phyloP scores from a whole-genome alignment of 2,797 vertebrate genomes.

The Xiphophorus birchmanni region DNA sequence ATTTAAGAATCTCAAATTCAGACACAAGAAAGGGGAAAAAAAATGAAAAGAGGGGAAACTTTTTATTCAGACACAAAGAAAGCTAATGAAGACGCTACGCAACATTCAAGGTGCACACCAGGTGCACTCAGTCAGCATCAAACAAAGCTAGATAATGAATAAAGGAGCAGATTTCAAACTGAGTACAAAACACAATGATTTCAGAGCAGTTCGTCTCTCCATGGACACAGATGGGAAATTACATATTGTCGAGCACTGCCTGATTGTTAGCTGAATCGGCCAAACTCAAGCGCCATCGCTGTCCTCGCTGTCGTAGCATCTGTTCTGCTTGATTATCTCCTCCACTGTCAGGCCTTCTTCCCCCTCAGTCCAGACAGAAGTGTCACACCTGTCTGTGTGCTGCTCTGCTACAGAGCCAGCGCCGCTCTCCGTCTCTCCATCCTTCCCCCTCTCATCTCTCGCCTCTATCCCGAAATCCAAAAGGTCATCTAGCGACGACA shows the following conservation, averaged over 20 bases:
- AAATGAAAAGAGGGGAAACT: slow-evolving; percentile 26
- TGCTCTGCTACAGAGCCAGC: slow-evolving; percentile 47
- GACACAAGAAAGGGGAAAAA: slow-evolving; percentile 51
- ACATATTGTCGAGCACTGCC: slow-evolving; percentile 27
- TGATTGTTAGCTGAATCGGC: slow-evolving; percentile 33
- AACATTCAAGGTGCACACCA: slow-evolving; percentile 76
- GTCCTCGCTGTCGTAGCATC: slow-evolving; percentile 81
- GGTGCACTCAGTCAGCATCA: slow-evolving; percentile 81
- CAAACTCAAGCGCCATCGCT: slow-evolving; percentile 55
- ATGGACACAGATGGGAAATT: slow-evolving; percentile 70
- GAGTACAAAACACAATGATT: slow-evolving; percentile 67
- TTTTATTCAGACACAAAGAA: slow-evolving; percentile 62
- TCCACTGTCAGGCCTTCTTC: slow-evolving; percentile 76
- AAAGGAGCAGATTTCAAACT: slow-evolving; percentile 63
- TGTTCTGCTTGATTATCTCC: slow-evolving; percentile 87
- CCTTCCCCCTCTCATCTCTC: slow-evolving; percentile 22
- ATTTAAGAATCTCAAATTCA: slow-evolving; percentile 64
- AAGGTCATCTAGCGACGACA: slow-evolving; percentile 74
- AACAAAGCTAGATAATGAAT: slow-evolving; percentile 61
- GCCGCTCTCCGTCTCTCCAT: slow-evolving; percentile 3
- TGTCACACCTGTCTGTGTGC: slow-evolving; percentile 16
- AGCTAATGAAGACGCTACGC: slow-evolving; percentile 57
- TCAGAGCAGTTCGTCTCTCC: slow-evolving; percentile 77
- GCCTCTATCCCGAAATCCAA: slow-evolving; percentile 76
- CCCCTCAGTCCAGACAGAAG: slow-evolving; percentile 60